Evolutionary conservation across 2,113 vertebrate genomes (phyloP).

Genomic region (Hippolais icterina): DNA sequence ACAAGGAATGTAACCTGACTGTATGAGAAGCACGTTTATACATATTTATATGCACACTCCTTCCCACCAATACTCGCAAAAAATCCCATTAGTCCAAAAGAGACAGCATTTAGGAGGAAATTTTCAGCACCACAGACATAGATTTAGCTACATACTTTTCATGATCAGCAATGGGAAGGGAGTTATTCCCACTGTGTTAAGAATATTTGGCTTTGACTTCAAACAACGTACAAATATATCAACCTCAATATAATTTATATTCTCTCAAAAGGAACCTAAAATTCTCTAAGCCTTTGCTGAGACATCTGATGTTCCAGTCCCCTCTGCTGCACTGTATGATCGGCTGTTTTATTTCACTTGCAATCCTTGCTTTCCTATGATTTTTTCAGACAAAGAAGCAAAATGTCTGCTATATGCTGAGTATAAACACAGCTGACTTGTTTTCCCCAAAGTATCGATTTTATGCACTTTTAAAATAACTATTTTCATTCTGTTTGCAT

Average conservation of each 20-base stretch:
- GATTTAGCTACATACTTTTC: constrained; percentile 9
- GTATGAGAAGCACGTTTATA: not conserved
- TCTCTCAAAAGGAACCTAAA: constrained; percentile 54
- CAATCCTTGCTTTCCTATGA: constrained; percentile 7
- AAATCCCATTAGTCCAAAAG: constrained; percentile 6
- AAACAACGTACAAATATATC: constrained; percentile 17
- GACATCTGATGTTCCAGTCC: constrained; percentile 36
- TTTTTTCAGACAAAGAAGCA: constrained; percentile 62
- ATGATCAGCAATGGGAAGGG: not conserved
- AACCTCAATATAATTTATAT: constrained; percentile 49
- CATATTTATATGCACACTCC: constrained; percentile 14
- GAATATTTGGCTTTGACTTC: constrained; percentile 44
- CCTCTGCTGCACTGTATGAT: not conserved
- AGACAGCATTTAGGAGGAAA: constrained; percentile 15
- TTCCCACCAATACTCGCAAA: not conserved
- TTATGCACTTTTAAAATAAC: constrained; percentile 66
- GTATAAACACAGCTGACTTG: constrained; percentile 51
- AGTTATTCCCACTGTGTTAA: not conserved
- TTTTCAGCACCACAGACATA: constrained; percentile 12
- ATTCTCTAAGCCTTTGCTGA: constrained; percentile 39
- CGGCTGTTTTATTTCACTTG: constrained; percentile 1
- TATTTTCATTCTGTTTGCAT: constrained; percentile 64
- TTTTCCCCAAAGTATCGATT: constrained; percentile 54
- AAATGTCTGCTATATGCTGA: constrained; percentile 46
- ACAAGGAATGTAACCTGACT: not conserved